A percentile compares a stretch with the other conserved stretches of the same genome.
Conservation (phyloP, 2,888 invertebrate genomes). For the Melangyna quadrimaculata region DNA sequence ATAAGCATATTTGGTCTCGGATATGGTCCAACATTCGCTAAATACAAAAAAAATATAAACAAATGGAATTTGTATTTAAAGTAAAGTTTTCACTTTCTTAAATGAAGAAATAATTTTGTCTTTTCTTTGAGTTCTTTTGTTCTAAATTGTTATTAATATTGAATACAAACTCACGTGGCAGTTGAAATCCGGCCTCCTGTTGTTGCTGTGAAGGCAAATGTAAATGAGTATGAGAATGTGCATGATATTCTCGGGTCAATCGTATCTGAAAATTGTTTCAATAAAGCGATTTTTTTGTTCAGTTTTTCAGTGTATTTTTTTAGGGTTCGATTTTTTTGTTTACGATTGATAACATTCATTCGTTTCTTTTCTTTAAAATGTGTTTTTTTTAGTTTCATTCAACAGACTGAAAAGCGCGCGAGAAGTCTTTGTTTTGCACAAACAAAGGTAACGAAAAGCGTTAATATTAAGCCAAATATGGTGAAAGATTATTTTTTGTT, state of each 20-base stretch:
- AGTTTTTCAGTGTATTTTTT: conserved; percentile 72
- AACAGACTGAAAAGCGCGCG: conserved; percentile 64
- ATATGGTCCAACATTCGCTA: conserved; percentile 81
- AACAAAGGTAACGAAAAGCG: conserved; percentile 54
- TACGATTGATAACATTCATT: conserved; percentile 32
- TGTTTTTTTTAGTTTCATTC: conserved; percentile 60
- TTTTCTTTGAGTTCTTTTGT: conserved; percentile 28
- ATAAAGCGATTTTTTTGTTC: conserved; percentile 77
- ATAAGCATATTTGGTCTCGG: conserved; percentile 82
- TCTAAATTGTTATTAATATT: conserved; percentile 68
- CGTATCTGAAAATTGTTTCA: conserved; percentile 86
- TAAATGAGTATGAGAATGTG: conserved; percentile 95
- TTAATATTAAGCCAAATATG: conserved; percentile 56
- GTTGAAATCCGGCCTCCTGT: conserved; percentile 86
- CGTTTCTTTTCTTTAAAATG: conserved; percentile 48
- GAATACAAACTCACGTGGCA: conserved; percentile 83
- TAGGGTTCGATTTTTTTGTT: conserved; percentile 48
- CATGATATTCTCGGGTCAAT: conserved; percentile 97
- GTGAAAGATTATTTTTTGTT: conserved; percentile 32
- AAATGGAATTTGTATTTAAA: conserved; percentile 19
- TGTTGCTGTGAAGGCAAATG: conserved; percentile 92
- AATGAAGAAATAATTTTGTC: background rate
- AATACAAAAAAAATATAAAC: conserved; percentile 28
- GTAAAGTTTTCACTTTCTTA: background rate
- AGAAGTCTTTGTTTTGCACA: conserved; percentile 36